Base-by-base conservation (phyloP, 2,797 vertebrate genomes). In the Anabas testudineus region DNA sequence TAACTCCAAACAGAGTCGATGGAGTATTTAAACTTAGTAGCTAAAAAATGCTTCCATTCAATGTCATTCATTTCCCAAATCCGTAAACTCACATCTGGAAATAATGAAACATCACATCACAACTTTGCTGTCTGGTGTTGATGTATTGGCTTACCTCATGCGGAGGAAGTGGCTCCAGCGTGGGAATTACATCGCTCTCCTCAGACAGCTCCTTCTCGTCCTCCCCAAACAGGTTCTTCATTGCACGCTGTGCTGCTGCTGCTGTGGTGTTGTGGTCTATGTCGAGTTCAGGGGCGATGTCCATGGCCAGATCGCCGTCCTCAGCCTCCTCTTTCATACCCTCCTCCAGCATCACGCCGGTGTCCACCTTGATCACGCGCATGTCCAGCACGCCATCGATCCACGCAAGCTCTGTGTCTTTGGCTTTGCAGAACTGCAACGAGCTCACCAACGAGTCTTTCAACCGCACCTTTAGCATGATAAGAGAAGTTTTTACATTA, bases 361-460 rank as follows among this genome's bases (percentile, higher is more conserved):
- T 99, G 91, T 99, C 97, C 81, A 99, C 98, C 90, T 98, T 99
- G 1, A 96, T 96, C 67, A 99, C 97, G 2, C 97, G 93, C 97
- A 99, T 99, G 89, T 99, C 98, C 86, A 99, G 88, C 82, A 98
- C 96, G 2, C 98, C 98, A 4, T 99, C 97, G 56, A 99, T 97
- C 98, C 98, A 99, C 1, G 98, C 98, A 53, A 99, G 78, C 87
- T 99, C 98, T 0, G 97, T 97, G 89, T 99, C 98, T 85, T 96
- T 98, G 63, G 98, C 98, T 89, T 97, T 97, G 91, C 98, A 99
- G 90, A 99, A 99, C 90, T 98, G 97, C 84, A 99, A 95, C 2
- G 98, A 99, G 91, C 98, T 99, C 78, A 99, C 98, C 67, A 99
- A 90, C 2, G 98, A 99, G 90, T 99, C 98, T 93, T 99, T 99